Evolutionary conservation across 1,140 invertebrate genomes (phyloP), one percentile per base, ranked within the genome.

Genomic region (Carcinoscorpius rotundicauda): DNA sequence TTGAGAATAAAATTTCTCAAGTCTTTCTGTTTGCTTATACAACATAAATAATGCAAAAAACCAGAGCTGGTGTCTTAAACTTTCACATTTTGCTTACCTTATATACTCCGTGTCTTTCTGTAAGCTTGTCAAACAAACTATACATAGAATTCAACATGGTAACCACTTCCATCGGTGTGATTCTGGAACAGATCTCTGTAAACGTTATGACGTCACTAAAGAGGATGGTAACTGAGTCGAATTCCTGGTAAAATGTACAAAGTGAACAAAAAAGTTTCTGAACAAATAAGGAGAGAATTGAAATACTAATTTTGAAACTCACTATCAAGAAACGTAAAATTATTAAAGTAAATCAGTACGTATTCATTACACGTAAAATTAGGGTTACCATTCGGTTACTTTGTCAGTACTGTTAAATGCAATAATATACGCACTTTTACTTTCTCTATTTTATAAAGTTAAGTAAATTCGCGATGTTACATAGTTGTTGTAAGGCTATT

Each of bases 161-260:
- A 49, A 79, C 76, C 49, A 79, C 75, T 66, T 80, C 76, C 50
- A 79, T 70, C 3, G 78, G 78, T 10, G 64, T 66, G n/a, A 73
- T 67, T 4, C 60, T 64, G 82, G 89, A 92, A 73, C 94, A 98
- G 71, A 98, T 97, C 76, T 93, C 89, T 0, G 93, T 97, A 76
- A 98, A 98, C 0, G 89, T 94, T 0, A 97, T 94, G 4, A 98
- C 93, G 75, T 98, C 94, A 9, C 92, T 96, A 78, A 97, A 97
- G 8, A 98, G 80, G 65, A 98, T 94, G 0, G 93, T 95, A 0
- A 97, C 93, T 71, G 84, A 88, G 70, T 97, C 88, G 76, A 97
- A 97, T 83, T 93, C 92, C 93, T 95, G 62, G 4, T 64, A 58
- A 58, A 58, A 11, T 3, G 3, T n/a, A 55, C n/a, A 55, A 9